Evolutionary conservation across 2,113 vertebrate genomes (phyloP).

Genomic region (Genyomyrus donnyi): DNA sequence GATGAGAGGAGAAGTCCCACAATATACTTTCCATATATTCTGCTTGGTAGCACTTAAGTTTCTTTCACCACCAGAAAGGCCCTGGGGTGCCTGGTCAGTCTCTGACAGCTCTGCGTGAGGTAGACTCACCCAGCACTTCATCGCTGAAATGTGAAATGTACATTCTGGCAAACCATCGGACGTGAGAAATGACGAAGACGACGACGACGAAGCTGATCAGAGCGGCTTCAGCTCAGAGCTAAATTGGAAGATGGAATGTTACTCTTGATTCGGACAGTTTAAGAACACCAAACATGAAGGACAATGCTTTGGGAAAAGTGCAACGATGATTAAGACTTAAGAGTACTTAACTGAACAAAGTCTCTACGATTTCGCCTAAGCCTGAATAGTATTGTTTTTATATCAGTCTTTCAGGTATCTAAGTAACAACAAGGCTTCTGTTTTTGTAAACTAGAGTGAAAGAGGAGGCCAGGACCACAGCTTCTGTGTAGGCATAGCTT

Average conservation of each 20-base stretch:
- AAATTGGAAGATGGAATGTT: constrained; percentile 30
- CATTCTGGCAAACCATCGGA: constrained; percentile 33
- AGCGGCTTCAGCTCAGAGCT: background rate
- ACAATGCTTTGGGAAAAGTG: constrained; percentile 3
- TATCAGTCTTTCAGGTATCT: background rate
- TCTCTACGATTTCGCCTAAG: background rate
- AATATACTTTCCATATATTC: background rate
- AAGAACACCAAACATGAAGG: background rate
- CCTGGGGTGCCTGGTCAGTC: background rate
- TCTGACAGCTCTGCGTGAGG: constrained; percentile 28
- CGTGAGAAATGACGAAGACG: background rate
- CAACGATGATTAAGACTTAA: constrained; percentile 21
- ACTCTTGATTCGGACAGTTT: constrained; percentile 2
- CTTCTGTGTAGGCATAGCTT: constrained; percentile 25
- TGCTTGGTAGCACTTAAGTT: constrained; percentile 18
- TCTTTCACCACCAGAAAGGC: background rate
- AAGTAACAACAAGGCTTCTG: background rate
- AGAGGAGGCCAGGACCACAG: constrained; percentile 30
- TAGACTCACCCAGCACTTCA: constrained; percentile 35
- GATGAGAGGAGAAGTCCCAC: background rate
- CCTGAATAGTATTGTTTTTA: background rate
- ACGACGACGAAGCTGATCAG: background rate
- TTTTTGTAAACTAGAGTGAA: constrained; percentile 24
- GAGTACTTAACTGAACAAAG: constrained; percentile 14
- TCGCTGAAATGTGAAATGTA: constrained; percentile 29